phyloP scores from a whole-genome alignment of 2,113 vertebrate genomes.

The Macaca mulatta region DNA sequence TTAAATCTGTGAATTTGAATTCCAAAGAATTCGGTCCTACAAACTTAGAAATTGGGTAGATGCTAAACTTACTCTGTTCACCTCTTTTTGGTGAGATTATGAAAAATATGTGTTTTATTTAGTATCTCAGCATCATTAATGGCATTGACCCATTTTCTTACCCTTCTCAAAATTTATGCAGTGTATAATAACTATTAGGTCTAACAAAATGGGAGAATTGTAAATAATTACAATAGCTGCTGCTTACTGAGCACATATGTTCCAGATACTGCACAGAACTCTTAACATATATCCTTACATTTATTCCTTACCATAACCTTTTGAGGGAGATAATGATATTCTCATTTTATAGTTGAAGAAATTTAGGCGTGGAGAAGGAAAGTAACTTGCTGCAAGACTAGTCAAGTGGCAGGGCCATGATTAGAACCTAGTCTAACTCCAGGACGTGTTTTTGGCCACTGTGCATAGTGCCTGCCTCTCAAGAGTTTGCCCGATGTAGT shows the following conservation, averaged over 20 bases:
- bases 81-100: conserved; percentile 7
- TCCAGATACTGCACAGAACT: neutral
- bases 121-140: neutral
- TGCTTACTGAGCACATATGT: neutral
- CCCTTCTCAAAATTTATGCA: neutral
- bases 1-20: neutral
- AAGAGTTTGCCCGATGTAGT: neutral
- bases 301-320: neutral
- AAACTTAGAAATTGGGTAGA: neutral
- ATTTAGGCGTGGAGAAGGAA: neutral
- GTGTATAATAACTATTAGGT: neutral
- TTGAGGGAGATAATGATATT: neutral
- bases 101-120: neutral
- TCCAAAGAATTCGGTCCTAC: neutral
- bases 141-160: neutral
- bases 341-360: neutral
- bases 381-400: neutral
- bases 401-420: neutral
- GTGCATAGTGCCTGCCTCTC: neutral
- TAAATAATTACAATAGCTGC: neutral
- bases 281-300: neutral
- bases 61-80: neutral
- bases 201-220: neutral
- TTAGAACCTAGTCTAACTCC: neutral
- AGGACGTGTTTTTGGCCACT: neutral